A percentile compares a stretch with the other conserved stretches of the same genome.
These are phyloP conservation scores for Brachionus manjavacas DNA, from an alignment of 1,140 invertebrate species.

Conservation along the genomic window DNA sequence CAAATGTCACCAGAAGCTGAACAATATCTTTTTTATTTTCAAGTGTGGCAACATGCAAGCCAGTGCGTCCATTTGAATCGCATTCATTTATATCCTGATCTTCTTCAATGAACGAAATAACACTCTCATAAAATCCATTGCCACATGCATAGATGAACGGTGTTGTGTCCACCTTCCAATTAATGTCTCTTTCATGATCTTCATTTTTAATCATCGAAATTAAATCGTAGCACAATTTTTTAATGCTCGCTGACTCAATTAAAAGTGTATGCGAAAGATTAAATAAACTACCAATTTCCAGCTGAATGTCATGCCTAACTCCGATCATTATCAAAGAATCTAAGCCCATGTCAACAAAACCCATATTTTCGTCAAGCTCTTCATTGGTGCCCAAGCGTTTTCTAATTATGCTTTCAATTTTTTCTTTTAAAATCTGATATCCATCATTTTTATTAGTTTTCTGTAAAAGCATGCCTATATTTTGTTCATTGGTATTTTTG, in stretches of 20 bases:
- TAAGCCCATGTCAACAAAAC: background rate
- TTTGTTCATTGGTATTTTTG: background rate
- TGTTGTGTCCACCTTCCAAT: background rate
- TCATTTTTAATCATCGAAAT: background rate
- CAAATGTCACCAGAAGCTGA: background rate
- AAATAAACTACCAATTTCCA: background rate
- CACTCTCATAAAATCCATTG: background rate
- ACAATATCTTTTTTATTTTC: slow-evolving; percentile 17
- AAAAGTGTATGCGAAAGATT: background rate
- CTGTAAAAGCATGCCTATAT: background rate
- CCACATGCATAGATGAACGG: background rate
- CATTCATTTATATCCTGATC: background rate
- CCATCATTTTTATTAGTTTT: background rate
- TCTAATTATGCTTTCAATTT: background rate
- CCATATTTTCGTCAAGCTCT: background rate
- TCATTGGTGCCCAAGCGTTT: background rate
- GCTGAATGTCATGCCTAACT: background rate
- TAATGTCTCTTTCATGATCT: background rate
- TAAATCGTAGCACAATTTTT: background rate
- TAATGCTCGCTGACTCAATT: background rate
- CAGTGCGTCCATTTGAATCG: background rate
- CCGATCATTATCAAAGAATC: background rate
- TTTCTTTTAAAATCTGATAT: background rate
- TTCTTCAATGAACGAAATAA: background rate
- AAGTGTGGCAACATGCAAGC: background rate